These are phyloP conservation scores for Sinelater perroti DNA, from an alignment of 2,888 invertebrate species.

Conservation along the genomic window DNA sequence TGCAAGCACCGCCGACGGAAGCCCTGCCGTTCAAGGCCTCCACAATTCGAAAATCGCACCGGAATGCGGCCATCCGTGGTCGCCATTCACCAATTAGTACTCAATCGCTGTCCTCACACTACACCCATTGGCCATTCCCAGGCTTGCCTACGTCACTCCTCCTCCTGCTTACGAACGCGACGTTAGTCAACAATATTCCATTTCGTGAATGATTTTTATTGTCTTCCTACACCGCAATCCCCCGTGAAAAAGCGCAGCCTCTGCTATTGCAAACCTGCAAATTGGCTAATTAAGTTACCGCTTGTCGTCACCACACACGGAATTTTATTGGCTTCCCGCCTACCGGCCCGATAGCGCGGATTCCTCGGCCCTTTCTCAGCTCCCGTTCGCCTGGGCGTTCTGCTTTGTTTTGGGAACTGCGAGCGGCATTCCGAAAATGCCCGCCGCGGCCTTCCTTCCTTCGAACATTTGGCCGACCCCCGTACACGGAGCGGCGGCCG, in stretches of 20 bases:
- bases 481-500: no score
- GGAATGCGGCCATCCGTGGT: no score
- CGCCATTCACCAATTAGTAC: slow-evolving; percentile 2
- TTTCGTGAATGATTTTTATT: slow-evolving; percentile 18
- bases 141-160: slow-evolving; percentile 16
- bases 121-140: slow-evolving; percentile 12
- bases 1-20: no score
- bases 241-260: slow-evolving; percentile 9
- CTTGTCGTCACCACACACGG: slow-evolving; percentile 14
- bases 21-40: no score
- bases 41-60: no score
- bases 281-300: slow-evolving; percentile 21
- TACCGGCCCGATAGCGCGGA: neutral
- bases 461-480: no score
- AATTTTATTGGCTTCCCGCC: slow-evolving; percentile 11
- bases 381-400: no score
- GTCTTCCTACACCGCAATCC: slow-evolving; percentile 11
- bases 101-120: slow-evolving; percentile 7
- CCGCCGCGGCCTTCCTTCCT: no score
- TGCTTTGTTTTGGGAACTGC: no score
- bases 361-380: no score
- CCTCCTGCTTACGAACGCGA: slow-evolving; percentile 16
- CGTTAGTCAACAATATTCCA: slow-evolving; percentile 15
- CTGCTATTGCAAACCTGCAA: slow-evolving; percentile 19
- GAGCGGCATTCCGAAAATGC: no score